These are phyloP conservation scores for Matsumyia berberina DNA, from an alignment of 2,888 invertebrate genomes.

Conservation along the genomic window DNA sequence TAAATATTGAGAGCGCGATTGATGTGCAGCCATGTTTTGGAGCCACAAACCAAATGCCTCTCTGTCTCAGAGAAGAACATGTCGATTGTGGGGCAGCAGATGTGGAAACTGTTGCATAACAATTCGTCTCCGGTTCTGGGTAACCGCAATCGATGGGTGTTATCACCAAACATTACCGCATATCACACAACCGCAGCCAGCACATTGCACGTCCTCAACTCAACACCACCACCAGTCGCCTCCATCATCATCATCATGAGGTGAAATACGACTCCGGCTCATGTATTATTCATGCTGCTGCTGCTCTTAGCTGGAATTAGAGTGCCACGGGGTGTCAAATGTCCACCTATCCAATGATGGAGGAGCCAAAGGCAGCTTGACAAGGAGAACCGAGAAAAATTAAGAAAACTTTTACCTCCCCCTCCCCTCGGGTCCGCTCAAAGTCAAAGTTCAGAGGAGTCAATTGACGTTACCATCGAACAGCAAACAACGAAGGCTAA, in stretches of 20 bases:
- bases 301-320: slow-evolving; percentile 13
- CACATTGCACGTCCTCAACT: slow-evolving; percentile 51
- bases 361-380: not conserved
- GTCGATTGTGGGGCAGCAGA: slow-evolving; percentile 24
- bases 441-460: slow-evolving; percentile 59
- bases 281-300: slow-evolving; percentile 62
- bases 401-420: slow-evolving; percentile 33
- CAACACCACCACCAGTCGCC: slow-evolving; percentile 18
- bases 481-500: not conserved
- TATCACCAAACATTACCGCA: slow-evolving; percentile 71
- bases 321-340: slow-evolving; percentile 55
- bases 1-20: slow-evolving; percentile 15
- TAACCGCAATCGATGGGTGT: slow-evolving; percentile 69
- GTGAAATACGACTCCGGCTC: slow-evolving; percentile 58
- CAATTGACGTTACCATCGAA: slow-evolving; percentile 22
- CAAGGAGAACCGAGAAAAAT: slow-evolving; percentile 23
- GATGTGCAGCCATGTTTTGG: slow-evolving; percentile 16
- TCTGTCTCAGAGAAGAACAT: not conserved
- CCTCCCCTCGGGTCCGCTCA: too few relatives aligned
- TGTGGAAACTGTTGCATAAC: slow-evolving; percentile 68
- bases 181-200: slow-evolving; percentile 68
- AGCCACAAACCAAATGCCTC: slow-evolving; percentile 20
- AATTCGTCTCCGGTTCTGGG: slow-evolving; percentile 52
- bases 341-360: slow-evolving; percentile 30
- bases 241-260: slow-evolving; percentile 42